A percentile compares a stretch with the other conserved stretches of the same genome.
phyloP scores from a whole-genome alignment of 92 coral and sea anemone genomes.

The Isaurus tuberculatus region DNA sequence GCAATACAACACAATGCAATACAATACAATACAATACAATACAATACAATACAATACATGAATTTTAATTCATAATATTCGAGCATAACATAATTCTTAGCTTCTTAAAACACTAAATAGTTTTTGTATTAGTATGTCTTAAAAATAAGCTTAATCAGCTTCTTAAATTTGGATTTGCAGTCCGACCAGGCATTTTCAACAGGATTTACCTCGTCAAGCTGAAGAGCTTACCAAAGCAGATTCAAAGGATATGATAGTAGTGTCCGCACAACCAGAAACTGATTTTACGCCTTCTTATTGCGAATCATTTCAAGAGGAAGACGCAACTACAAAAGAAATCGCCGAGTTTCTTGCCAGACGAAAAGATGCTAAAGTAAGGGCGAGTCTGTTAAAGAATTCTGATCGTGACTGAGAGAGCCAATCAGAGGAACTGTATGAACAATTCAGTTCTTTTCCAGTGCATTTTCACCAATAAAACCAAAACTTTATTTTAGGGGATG shows the following conservation, averaged over 20 bases:
- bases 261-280: not conserved
- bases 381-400: not conserved
- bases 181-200: conserved; percentile 17
- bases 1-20: too few species aligned
- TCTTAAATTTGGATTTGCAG: not conserved
- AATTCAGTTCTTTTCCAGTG: too few species aligned
- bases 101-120: too few species aligned
- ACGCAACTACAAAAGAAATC: conserved; percentile 26
- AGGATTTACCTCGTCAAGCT: conserved; percentile 15
- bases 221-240: conserved; percentile 18
- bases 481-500: too few species aligned
- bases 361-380: conserved; percentile 2
- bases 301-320: conserved; percentile 37
- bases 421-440: not conserved
- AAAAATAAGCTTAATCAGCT: too few species aligned
- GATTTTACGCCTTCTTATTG: conserved; percentile 38
- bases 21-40: too few species aligned
- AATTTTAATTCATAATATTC: too few species aligned
- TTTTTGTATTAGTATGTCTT: too few species aligned
- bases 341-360: conserved; percentile 32
- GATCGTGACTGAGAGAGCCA: not conserved
- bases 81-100: too few species aligned
- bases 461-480: too few species aligned
- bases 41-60: too few species aligned
- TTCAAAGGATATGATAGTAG: conserved; percentile 20